Evolutionary conservation across 1,140 invertebrate species (phyloP).

Genomic region (Procambarus clarkii): DNA sequence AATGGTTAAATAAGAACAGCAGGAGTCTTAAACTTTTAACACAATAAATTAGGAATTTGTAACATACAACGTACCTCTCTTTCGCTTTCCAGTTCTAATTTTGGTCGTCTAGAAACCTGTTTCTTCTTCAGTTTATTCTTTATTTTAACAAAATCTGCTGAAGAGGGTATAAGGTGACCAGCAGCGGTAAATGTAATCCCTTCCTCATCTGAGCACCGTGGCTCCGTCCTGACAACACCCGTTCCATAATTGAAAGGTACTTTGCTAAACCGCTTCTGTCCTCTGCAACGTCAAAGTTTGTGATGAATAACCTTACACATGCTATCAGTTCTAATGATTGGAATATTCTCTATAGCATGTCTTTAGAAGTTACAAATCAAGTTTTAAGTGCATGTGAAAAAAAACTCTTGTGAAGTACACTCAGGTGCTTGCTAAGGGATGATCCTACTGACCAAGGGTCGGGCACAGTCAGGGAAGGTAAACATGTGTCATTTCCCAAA

Average conservation of each 20-base stretch:
- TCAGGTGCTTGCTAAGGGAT: no score
- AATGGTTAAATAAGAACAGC: no score
- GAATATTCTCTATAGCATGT: no score
- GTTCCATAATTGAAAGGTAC: slow-evolving; percentile 51
- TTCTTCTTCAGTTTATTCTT: slow-evolving; percentile 7
- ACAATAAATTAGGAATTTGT: background rate
- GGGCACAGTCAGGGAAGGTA: no score
- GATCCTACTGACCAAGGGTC: no score
- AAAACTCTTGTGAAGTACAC: no score
- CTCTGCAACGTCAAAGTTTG: background rate
- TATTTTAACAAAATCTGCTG: background rate
- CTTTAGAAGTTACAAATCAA: no score
- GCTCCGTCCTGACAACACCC: background rate
- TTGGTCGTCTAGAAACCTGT: background rate
- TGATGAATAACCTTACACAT: no score
- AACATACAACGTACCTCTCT: slow-evolving; percentile 19
- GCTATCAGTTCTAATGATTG: no score
- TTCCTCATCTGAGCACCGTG: background rate
- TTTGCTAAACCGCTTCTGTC: slow-evolving; percentile 38
- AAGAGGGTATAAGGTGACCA: slow-evolving; percentile 40
- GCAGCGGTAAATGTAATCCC: slow-evolving; percentile 33
- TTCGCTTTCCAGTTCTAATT: slow-evolving; percentile 19
- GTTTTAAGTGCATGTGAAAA: no score
- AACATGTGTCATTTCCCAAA: no score
- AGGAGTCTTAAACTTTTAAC: background rate